Evolutionary conservation across 2,797 vertebrate species (phyloP).

Genomic region (Hafferia zeledoni): DNA sequence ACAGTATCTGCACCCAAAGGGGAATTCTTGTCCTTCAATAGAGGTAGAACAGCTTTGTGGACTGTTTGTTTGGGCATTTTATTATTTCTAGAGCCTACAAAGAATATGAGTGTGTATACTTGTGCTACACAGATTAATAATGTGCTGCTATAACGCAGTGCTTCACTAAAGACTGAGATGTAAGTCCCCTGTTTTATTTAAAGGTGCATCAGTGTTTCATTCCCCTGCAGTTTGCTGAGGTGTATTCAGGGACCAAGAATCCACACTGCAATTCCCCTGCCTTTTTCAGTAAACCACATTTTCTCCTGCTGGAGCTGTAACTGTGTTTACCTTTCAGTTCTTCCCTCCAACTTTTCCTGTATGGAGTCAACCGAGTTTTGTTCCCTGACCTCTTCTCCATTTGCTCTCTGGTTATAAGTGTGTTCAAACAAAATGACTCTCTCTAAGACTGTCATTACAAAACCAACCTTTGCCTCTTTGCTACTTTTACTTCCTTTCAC

Average conservation of each 20-base stretch:
- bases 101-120: too few relatives aligned
- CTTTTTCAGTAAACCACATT: background rate
- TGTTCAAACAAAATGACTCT: conserved; percentile 27
- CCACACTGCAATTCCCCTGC: background rate
- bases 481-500: conserved; percentile 7
- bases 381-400: conserved; percentile 6
- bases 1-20: background rate
- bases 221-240: background rate
- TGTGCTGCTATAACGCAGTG: background rate
- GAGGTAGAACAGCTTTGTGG: background rate
- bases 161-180: background rate
- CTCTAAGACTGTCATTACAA: background rate
- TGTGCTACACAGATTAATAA: background rate
- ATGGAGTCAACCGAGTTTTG: background rate
- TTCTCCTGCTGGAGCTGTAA: background rate
- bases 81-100: background rate
- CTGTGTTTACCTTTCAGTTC: background rate
- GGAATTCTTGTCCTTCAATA: background rate
- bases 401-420: background rate
- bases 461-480: conserved; percentile 17
- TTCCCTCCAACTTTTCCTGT: background rate
- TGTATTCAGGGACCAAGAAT: background rate
- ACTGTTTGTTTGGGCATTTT: background rate
- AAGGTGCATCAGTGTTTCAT: background rate
- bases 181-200: background rate